These are phyloP conservation scores for Ceriagrion tenellum DNA, from an alignment of 2,888 invertebrate species.

Conservation along the genomic window DNA sequence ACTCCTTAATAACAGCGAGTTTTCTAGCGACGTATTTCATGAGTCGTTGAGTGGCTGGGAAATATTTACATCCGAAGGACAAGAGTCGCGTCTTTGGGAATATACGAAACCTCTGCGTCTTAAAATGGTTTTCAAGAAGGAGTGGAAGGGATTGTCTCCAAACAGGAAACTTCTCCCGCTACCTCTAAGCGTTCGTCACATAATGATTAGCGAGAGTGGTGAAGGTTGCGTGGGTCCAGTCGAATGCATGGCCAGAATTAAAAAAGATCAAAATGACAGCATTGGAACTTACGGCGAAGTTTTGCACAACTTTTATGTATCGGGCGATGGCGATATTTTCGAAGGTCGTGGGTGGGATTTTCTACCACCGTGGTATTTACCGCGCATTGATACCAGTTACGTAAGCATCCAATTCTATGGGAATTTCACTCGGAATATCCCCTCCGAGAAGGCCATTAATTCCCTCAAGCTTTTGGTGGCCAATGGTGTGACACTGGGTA, in stretches of 20 bases:
- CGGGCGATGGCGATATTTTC: too few species aligned
- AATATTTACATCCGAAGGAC: neutral
- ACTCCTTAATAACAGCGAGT: neutral
- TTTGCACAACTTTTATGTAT: too few species aligned
- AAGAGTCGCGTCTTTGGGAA: neutral
- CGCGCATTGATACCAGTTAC: too few species aligned
- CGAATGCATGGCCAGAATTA: neutral
- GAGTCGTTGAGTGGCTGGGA: neutral
- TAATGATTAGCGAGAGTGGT: neutral
- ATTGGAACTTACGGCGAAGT: too few species aligned
- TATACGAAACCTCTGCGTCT: neutral
- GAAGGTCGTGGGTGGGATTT: too few species aligned
- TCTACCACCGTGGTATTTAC: too few species aligned
- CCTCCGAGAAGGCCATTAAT: too few species aligned
- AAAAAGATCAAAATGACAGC: neutral
- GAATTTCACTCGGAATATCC: too few species aligned
- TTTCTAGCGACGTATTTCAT: neutral
- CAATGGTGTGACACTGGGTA: too few species aligned
- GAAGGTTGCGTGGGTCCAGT: neutral
- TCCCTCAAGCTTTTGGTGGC: too few species aligned
- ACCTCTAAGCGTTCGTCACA: neutral
- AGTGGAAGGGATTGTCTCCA: neutral
- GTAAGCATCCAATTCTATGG: too few species aligned
- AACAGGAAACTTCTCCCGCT: neutral
- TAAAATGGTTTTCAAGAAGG: neutral